Evolutionary conservation across 2,797 vertebrate genomes (phyloP), one percentile per base, ranked within the genome.

Genomic region (Esox masquinongy): DNA sequence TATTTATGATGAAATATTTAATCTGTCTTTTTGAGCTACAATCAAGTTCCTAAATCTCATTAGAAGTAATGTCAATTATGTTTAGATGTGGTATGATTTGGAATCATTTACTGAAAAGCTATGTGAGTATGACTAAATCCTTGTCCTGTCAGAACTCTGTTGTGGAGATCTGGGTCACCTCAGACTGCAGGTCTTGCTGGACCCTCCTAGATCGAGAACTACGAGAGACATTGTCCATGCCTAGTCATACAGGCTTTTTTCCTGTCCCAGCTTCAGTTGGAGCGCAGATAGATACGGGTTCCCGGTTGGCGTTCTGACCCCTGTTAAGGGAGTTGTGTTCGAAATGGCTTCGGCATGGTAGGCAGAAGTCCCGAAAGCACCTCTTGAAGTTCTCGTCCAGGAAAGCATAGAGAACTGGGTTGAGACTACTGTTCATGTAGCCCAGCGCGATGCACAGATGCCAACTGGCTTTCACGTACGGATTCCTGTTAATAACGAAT

Each of bases 361-460:
- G 90, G 85, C 97, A 99, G 87, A 98, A 96, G 84, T 98, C 96
- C 14, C 96, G 89, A 88, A 98, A 98, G 78, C 96, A 98, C 74
- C 97, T 91, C 88, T 97, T 98, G 85, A 98, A 98, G 67, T 97
- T 98, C 81, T 98, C 96, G 70, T 98, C 97, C 79, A 99, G 88
- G 90, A 98, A 98, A 31, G 97, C 96, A 0, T 98, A 99, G 22
- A 99, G 96, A 61, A 98, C 92, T 0, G 96, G 97, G 87, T 98
- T 98, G 86, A 98, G 96, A 91, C 97, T 97, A 92, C 96, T 98
- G 92, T 98, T 99, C 90, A 96, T 97, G 74, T 99, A 99, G 67
- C 97, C 97, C 71, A 98, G 88, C 3, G 97, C 97, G 0, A 98
- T 98, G 91, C 97, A 98, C 88, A 99, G 93, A 80, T 98, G 97